Evolutionary conservation across 2,797 vertebrate genomes (phyloP), one percentile per base, ranked within the genome.

Genomic region (Sebastiscus tertius): DNA sequence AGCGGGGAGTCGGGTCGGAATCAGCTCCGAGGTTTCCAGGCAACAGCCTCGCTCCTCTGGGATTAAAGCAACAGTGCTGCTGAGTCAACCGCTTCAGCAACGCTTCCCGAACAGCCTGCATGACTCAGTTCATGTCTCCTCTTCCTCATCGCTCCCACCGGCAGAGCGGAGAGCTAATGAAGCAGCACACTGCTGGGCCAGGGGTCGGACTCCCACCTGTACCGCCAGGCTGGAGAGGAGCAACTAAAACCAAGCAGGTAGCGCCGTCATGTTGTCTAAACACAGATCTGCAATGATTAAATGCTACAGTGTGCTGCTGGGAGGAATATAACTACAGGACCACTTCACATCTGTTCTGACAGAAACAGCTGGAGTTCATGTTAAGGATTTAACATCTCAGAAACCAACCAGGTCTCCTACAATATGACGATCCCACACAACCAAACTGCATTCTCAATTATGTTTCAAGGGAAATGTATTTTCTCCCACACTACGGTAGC

Each of bases 1-100:
- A 80, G 69, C 31, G 3, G 26, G 31, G 70, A 67, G 72, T 69
- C 67, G 64, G 84, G 75, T 81, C 78, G 70, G 75, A 72, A 68
- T 54, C 82, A 26, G 72, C 87, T 80, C 34, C 1, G 33, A 75
- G 87, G 92, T 91, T 91, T 84, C 91, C 85, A 90, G 82, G 91
- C 89, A 92, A 91, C 91, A 81, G 88, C 79, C 75, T 77, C 14
- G 2, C 68, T 92, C 84, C 81, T 58, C 52, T 63, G 86, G 86
- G 86, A 89, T 85, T 74, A 81, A 76, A 80, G 78, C 84, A 82
- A 87, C 86, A 88, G 80, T 16, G 77, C 68, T 87, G 86, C 91
- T 91, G 91, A 92, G 82, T 91, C 92, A 89, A 75, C 83, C 77
- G 73, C 82, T 88, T 62, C 75, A 72, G 73, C 75, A 49, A 14